Evolutionary conservation across 1,140 invertebrate genomes (phyloP).

Genomic region (Megalonaias nervosa): DNA sequence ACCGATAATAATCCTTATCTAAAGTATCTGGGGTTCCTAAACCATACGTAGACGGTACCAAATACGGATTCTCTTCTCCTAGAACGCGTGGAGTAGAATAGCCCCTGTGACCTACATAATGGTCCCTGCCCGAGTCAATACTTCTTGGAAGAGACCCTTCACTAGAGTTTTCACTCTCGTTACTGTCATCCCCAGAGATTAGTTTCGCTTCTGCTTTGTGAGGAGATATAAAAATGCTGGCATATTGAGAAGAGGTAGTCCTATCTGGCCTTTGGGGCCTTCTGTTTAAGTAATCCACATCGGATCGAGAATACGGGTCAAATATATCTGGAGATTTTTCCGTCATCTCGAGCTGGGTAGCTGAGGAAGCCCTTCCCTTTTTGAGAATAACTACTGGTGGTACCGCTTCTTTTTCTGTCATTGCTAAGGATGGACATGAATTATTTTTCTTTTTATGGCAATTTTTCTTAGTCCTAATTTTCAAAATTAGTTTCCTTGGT

Average conservation of each 20-base stretch:
- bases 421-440: slow-evolving; percentile 64
- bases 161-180: slow-evolving; percentile 63
- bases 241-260: slow-evolving; percentile 59
- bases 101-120: slow-evolving; percentile 51
- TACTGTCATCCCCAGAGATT: slow-evolving; percentile 53
- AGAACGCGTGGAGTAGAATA: slow-evolving; percentile 47
- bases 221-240: slow-evolving; percentile 67
- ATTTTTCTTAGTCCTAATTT: slow-evolving; percentile 78
- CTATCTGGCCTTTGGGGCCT: slow-evolving; percentile 35
- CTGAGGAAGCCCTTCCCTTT: slow-evolving; percentile 74
- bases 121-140: slow-evolving; percentile 50
- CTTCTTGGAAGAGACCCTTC: slow-evolving; percentile 63
- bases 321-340: slow-evolving; percentile 83
- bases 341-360: slow-evolving; percentile 77
- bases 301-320: slow-evolving; percentile 52
- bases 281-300: slow-evolving; percentile 45
- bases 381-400: slow-evolving; percentile 96
- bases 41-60: no score
- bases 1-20: no score
- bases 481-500: slow-evolving; percentile 93
- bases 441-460: slow-evolving; percentile 64
- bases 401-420: slow-evolving; percentile 79
- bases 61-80: no score
- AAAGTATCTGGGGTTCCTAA: no score
- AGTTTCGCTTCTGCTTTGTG: slow-evolving; percentile 64